Evolutionary conservation across 1,140 invertebrate genomes (phyloP), one percentile per base, ranked within the genome.

Genomic region (Fopius arisanus): DNA sequence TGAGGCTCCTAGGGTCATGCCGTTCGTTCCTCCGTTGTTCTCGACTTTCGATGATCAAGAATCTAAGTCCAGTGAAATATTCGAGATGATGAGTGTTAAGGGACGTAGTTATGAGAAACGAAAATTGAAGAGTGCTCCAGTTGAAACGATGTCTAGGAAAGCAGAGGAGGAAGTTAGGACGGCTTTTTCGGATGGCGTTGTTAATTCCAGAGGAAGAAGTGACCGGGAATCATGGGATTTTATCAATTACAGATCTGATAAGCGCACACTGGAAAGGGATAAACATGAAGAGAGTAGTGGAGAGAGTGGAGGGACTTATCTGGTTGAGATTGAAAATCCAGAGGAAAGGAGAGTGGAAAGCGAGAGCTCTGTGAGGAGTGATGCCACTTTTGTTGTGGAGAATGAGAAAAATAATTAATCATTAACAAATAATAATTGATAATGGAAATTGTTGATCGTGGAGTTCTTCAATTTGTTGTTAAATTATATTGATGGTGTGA

Each of bases 371-470:
- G 33, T 77, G 7, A 75, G 69, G 5, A 87, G 86, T 33, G 83
- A 84, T 59, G 80, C 79, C 2, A 86, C 86, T 19, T 87, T 87
- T 74, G 77, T 80, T n/a, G 79, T 87, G 63, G 82, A 85, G 63
- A 83, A 80, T 54, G 81, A 87, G 75, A 54, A 79, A 40, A 2
- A 0, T 29, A 28, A 63, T 29, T 9, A 3, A 31, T 79, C 79
- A 33, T 51, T 82, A 67, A 76, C 83, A 0, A 82, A 81, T 40
- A 77, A 82, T 31, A 80, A 81, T 14, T 81, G 67, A 48, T 79
- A 54, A 54, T 23, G 3, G n/a, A n/a, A n/a, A n/a, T n/a, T n/a
- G n/a, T n/a, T n/a, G n/a, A n/a, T n/a, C n/a, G n/a, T n/a, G n/a
- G n/a, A n/a, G n/a, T n/a, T n/a, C n/a, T n/a, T n/a, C n/a, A n/a